phyloP scores from a whole-genome alignment of 2,797 vertebrate species.

The Catamblyrhynchus diadema region DNA sequence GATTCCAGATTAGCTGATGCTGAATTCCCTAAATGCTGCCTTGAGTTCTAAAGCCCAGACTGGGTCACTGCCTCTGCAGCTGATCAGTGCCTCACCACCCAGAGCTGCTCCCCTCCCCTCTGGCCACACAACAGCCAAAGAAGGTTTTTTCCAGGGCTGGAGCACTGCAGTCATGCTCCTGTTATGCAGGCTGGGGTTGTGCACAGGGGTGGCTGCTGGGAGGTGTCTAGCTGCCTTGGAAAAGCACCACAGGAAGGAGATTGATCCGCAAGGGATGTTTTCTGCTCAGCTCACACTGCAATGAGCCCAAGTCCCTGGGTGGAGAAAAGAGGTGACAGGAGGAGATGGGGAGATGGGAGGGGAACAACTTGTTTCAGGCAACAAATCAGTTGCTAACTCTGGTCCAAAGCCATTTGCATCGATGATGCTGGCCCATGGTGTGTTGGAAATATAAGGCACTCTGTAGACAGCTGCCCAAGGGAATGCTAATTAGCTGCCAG shows the following conservation, averaged over 20 bases:
- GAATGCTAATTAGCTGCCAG: conserved; percentile 74
- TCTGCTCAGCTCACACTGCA: conserved; percentile 26
- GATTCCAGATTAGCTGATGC: not conserved
- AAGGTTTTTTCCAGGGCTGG: not conserved
- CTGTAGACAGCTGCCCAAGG: conserved; percentile 65
- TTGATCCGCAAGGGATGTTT: not conserved
- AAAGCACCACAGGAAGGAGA: not conserved
- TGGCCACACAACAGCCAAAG: not conserved
- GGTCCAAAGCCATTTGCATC: conserved; percentile 32
- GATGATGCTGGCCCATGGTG: conserved; percentile 18
- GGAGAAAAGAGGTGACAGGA: conserved; percentile 21
- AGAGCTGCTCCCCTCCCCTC: not conserved
- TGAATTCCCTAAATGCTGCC: not conserved
- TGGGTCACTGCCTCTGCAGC: not conserved
- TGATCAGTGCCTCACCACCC: not conserved
- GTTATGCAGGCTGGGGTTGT: not conserved
- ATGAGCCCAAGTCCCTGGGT: conserved; percentile 7
- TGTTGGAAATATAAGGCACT: conserved; percentile 50
- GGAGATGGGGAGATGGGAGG: conserved; percentile 12
- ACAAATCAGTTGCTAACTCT: conserved; percentile 32
- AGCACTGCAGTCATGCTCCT: not conserved
- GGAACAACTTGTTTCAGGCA: conserved; percentile 51
- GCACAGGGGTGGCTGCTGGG: not conserved
- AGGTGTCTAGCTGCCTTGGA: not conserved
- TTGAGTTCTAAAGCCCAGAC: not conserved